Conservation (phyloP, 2,888 invertebrate species). For the Drosophila lutescens region DNA sequence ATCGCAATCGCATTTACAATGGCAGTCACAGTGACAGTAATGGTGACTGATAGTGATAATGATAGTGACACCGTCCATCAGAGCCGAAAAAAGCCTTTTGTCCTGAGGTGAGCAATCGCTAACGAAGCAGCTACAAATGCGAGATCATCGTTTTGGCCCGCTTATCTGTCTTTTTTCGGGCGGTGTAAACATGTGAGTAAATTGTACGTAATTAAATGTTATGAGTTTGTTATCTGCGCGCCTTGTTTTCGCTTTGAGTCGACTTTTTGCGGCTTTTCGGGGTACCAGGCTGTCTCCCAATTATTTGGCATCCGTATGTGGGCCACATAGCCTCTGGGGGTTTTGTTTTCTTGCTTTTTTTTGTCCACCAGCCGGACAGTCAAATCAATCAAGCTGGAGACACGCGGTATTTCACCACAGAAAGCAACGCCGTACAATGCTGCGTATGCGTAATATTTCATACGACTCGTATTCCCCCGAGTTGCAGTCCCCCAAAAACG, state of each 20-base stretch:
- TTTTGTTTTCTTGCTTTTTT: neutral
- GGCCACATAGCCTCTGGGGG: slow-evolving; percentile 4
- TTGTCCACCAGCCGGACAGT: slow-evolving; percentile 3
- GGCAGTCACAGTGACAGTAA: slow-evolving; percentile 28
- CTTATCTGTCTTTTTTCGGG: slow-evolving; percentile 45
- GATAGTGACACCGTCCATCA: slow-evolving; percentile 10
- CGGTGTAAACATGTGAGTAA: slow-evolving; percentile 67
- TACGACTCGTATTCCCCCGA: slow-evolving; percentile 46
- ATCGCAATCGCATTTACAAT: slow-evolving; percentile 15
- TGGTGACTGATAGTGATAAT: slow-evolving; percentile 19
- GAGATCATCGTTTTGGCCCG: slow-evolving; percentile 26
- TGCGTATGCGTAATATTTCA: slow-evolving; percentile 71
- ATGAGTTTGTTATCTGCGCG: slow-evolving; percentile 68
- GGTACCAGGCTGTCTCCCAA: slow-evolving; percentile 44
- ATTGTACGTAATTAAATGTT: slow-evolving; percentile 76
- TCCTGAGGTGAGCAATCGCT: slow-evolving; percentile 36
- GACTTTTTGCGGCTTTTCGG: slow-evolving; percentile 3
- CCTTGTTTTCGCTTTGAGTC: slow-evolving; percentile 15
- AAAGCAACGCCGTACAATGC: slow-evolving; percentile 29
- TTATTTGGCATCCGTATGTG: slow-evolving; percentile 30
- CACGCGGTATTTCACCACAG: slow-evolving; percentile 52
- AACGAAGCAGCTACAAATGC: slow-evolving; percentile 28
- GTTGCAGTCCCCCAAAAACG: slow-evolving; percentile 19
- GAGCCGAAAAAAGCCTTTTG: neutral
- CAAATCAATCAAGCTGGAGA: slow-evolving; percentile 61